A percentile compares a stretch with the other conserved stretches of the same genome.
phyloP scores from a whole-genome alignment of 2,113 vertebrate species.

The Nothobranchius furzeri region DNA sequence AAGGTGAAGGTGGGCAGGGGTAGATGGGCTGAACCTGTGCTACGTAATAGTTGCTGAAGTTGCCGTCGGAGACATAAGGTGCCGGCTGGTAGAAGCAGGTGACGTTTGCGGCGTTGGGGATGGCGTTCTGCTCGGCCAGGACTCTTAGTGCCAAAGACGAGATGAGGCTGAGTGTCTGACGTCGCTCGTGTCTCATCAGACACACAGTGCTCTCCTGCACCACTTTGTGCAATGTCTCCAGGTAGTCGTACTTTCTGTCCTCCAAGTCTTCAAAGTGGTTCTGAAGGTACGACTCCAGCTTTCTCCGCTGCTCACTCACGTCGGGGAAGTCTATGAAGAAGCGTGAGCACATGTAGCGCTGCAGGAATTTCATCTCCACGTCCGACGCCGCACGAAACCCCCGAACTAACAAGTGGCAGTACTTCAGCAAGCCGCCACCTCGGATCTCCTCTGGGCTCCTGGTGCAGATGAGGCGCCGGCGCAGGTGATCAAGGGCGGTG shows the following conservation, averaged over 20 bases:
- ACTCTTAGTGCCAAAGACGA: constrained; percentile 91
- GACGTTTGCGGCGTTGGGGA: constrained; percentile 95
- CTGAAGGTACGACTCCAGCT: constrained; percentile 97
- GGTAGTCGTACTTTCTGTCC: constrained; percentile 97
- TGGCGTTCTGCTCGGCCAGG: constrained; percentile 94
- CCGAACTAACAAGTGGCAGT: constrained; percentile 97
- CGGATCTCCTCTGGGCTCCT: constrained; percentile 96
- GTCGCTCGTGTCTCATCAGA: constrained; percentile 97
- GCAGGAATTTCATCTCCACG: constrained; percentile 89
- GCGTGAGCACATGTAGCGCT: constrained; percentile 99
- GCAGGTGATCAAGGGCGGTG: constrained; percentile 94
- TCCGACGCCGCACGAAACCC: constrained; percentile 91
- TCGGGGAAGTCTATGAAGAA: constrained; percentile 99
- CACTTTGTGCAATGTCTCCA: constrained; percentile 92
- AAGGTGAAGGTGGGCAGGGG: constrained; percentile 82
- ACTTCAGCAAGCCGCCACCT: constrained; percentile 96
- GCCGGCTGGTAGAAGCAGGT: constrained; percentile 99
- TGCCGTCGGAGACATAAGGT: constrained; percentile 92
- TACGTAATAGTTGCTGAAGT: constrained; percentile 98
- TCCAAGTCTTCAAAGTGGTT: constrained; percentile 98
- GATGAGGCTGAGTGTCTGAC: constrained; percentile 95
- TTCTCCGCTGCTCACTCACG: constrained; percentile 91
- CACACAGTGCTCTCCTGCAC: constrained; percentile 98
- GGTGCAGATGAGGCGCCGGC: constrained; percentile 92
- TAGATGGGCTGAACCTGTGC: constrained; percentile 95